These are phyloP conservation scores for Drosophila cognata DNA, from an alignment of 2,888 invertebrate species.

Conservation along the genomic window DNA sequence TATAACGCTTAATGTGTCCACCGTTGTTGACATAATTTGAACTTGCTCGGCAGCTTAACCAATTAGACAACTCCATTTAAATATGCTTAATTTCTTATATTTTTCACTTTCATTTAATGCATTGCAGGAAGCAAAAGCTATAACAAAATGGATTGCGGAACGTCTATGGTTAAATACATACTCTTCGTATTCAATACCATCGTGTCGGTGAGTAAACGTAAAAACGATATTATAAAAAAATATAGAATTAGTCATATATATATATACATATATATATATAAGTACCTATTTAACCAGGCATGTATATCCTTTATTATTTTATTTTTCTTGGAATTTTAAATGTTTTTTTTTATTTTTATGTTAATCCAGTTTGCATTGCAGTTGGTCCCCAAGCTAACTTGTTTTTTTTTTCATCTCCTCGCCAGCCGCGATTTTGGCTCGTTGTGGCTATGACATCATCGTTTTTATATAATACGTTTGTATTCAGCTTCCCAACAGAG, in stretches of 20 bases:
- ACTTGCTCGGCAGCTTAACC: conserved; percentile 17
- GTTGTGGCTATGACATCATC: conserved; percentile 56
- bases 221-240: not conserved
- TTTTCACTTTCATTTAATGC: conserved; percentile 12
- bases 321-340: conserved; percentile 11
- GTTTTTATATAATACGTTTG: conserved; percentile 30
- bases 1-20: conserved; percentile 13
- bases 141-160: conserved; percentile 89
- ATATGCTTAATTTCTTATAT: not conserved
- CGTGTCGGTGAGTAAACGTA: conserved; percentile 88
- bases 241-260: no score
- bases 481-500: conserved; percentile 55
- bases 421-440: conserved; percentile 22
- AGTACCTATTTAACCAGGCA: not conserved
- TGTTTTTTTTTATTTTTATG: conserved; percentile 1
- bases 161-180: conserved; percentile 92
- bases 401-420: conserved; percentile 19
- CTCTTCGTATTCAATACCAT: conserved; percentile 92
- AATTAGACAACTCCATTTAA: not conserved
- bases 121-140: conserved; percentile 20
- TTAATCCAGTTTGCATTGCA: conserved; percentile 6
- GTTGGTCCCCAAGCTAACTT: conserved; percentile 15
- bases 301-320: not conserved
- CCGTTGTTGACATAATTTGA: conserved; percentile 35
- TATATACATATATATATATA: not conserved